These are phyloP conservation scores for Laticauda laticaudata DNA, from an alignment of 2,113 vertebrate genomes.

Conservation along the genomic window DNA sequence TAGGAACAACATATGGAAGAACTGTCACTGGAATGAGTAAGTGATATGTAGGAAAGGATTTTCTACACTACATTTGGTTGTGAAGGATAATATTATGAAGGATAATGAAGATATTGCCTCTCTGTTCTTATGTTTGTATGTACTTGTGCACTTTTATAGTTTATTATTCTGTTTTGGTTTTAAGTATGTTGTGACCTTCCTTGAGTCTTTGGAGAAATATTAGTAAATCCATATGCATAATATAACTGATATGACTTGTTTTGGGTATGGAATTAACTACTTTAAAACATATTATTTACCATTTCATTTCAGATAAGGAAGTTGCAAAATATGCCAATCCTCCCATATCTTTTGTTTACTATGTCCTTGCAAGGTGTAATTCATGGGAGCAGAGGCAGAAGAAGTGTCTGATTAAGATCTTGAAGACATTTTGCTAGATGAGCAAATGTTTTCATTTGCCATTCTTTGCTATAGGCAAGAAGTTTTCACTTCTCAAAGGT, in stretches of 20 bases:
- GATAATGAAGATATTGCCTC: background rate
- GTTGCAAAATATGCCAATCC: background rate
- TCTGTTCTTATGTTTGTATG: background rate
- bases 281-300: background rate
- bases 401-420: background rate
- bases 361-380: background rate
- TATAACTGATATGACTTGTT: background rate
- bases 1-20: background rate
- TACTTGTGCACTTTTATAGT: background rate
- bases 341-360: background rate
- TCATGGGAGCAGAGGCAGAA: background rate
- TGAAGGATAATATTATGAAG: background rate
- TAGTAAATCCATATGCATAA: background rate
- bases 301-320: background rate
- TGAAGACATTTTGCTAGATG: background rate
- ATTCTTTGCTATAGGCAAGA: background rate
- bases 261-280: background rate
- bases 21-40: background rate
- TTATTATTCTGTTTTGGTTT: conserved; percentile 23
- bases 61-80: background rate
- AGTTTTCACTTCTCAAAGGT: background rate
- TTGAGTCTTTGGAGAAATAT: background rate
- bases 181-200: background rate
- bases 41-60: background rate
- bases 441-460: background rate